phyloP scores from a whole-genome alignment of 2,888 invertebrate species.

The Macaria notata region DNA sequence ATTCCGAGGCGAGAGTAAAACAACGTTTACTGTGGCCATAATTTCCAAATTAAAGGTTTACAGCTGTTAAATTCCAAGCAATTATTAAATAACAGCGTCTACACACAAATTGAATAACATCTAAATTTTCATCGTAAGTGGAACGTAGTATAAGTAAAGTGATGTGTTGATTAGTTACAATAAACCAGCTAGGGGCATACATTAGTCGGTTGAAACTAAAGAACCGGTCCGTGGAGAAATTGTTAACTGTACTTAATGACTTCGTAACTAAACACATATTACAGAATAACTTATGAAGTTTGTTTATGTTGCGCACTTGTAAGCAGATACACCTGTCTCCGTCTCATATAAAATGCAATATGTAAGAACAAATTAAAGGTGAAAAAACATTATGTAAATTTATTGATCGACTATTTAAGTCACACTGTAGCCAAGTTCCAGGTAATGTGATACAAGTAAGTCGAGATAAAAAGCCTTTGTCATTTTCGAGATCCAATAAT shows the following conservation, averaged over 20 bases:
- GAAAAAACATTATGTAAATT: too few species aligned
- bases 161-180: constrained; percentile 33
- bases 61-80: constrained; percentile 15
- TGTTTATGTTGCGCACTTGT: constrained; percentile 23
- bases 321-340: constrained; percentile 11
- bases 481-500: too few species aligned
- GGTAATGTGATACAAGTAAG: too few species aligned
- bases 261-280: constrained; percentile 68
- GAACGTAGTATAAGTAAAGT: constrained; percentile 28
- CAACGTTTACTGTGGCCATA: background rate
- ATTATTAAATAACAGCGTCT: constrained; percentile 22
- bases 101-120: constrained; percentile 22
- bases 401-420: too few species aligned
- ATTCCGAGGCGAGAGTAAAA: background rate
- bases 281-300: constrained; percentile 45
- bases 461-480: too few species aligned
- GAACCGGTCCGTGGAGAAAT: constrained; percentile 74
- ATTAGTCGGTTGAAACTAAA: constrained; percentile 65
- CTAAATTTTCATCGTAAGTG: constrained; percentile 20
- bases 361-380: background rate
- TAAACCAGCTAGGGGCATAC: constrained; percentile 60
- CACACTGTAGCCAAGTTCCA: too few species aligned
- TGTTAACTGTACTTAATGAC: constrained; percentile 76
- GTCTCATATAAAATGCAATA: constrained; percentile 9
- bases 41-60: background rate